Evolutionary conservation across 2,113 vertebrate genomes (phyloP).

Genomic region (Clarias magur): DNA sequence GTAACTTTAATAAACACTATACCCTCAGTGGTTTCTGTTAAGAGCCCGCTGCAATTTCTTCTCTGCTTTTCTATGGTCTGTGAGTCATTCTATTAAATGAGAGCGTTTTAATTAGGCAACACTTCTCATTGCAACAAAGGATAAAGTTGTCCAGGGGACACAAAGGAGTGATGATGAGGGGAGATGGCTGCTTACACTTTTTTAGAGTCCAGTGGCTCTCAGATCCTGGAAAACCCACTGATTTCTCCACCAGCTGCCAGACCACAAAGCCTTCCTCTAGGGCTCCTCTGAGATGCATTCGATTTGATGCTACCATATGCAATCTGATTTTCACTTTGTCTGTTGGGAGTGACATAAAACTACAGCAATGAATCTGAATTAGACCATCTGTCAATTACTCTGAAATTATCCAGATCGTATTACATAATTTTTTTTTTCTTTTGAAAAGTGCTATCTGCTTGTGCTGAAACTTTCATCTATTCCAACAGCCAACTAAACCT

Average conservation of each 20-base stretch:
- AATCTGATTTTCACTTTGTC: background rate
- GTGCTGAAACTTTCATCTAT: background rate
- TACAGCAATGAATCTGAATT: background rate
- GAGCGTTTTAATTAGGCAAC: background rate
- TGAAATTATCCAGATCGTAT: background rate
- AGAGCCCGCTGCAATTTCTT: background rate
- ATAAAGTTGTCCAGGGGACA: background rate
- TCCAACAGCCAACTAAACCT: background rate
- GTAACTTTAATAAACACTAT: background rate
- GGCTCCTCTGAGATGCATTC: background rate
- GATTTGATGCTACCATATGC: background rate
- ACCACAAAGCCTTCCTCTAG: background rate
- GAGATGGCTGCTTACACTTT: constrained; percentile 5
- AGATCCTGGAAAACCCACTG: background rate
- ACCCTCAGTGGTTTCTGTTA: background rate
- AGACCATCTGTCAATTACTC: background rate
- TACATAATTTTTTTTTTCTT: background rate
- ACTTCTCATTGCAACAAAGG: constrained; percentile 10
- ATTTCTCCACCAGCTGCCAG: constrained; percentile 9
- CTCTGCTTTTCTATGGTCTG: background rate
- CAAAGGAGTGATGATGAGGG: background rate
- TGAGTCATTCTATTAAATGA: background rate
- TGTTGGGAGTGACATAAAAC: background rate
- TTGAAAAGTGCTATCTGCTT: background rate
- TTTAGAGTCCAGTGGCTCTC: background rate